Percentiles rank a stretch among this genome's conserved stretches.
Evolutionary conservation across 2,113 vertebrate genomes (phyloP).

Genomic region (Gymnorhina tibicen): DNA sequence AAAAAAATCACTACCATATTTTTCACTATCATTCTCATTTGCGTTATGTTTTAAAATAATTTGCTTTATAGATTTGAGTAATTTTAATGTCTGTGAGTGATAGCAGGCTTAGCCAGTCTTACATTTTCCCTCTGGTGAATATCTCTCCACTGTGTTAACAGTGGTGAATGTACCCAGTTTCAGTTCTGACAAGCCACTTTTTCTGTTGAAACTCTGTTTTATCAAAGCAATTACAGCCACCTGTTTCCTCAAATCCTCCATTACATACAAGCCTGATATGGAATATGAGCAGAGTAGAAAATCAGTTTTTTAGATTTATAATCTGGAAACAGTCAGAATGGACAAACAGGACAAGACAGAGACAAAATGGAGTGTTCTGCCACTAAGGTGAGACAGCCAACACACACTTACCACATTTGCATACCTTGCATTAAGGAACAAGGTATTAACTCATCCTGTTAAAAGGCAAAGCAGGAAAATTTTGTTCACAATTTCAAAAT

Average conservation of each 20-base stretch:
- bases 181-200: background rate
- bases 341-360: background rate
- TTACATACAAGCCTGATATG: background rate
- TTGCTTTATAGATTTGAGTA: background rate
- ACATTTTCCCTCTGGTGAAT: background rate
- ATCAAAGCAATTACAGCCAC: background rate
- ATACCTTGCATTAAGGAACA: background rate
- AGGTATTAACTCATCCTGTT: background rate
- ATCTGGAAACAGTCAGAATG: background rate
- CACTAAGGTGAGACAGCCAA: background rate
- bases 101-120: background rate
- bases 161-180: background rate
- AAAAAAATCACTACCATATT: background rate
- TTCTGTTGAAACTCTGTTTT: background rate
- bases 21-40: background rate
- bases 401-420: background rate
- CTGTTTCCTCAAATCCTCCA: background rate
- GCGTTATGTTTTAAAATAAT: background rate
- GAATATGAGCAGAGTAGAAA: background rate
- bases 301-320: background rate
- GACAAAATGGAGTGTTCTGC: background rate
- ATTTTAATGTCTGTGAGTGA: background rate
- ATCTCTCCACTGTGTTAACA: background rate
- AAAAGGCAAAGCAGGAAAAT: background rate
- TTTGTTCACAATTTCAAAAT: background rate